Conservation (phyloP, 2,888 invertebrate species). For the Leptinotarsa peninsularis region DNA sequence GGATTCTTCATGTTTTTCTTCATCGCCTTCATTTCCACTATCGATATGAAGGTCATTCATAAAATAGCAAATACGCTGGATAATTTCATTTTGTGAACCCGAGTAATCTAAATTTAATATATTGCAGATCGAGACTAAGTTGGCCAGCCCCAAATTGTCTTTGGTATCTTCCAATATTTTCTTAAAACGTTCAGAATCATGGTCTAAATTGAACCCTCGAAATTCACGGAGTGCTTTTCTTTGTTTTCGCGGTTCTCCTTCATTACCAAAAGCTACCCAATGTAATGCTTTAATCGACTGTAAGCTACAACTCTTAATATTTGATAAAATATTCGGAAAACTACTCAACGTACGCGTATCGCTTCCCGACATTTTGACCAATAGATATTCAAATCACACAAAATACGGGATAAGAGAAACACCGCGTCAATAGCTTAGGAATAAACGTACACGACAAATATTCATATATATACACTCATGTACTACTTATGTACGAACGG, state of each 20-base stretch:
- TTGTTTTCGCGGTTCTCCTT: conserved; percentile 22
- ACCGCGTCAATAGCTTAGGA: neutral
- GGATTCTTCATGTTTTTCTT: conserved; percentile 18
- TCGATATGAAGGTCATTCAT: conserved; percentile 20
- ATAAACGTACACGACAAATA: neutral
- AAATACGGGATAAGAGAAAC: neutral
- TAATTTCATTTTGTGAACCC: conserved; percentile 26
- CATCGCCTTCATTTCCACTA: neutral
- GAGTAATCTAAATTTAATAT: conserved; percentile 34
- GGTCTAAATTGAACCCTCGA: conserved; percentile 33
- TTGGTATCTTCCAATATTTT: conserved; percentile 27
- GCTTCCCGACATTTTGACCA: neutral
- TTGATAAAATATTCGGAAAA: conserved; percentile 23
- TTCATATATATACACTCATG: neutral
- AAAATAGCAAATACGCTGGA: conserved; percentile 22
- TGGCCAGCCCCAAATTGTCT: conserved; percentile 19
- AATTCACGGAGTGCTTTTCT: conserved; percentile 31
- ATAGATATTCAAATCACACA: neutral
- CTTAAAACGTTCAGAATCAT: conserved; percentile 28
- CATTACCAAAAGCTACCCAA: conserved; percentile 25
- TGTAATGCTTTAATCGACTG: conserved; percentile 28
- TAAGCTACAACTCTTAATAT: conserved; percentile 22
- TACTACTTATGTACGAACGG: neutral
- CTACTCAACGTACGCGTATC: neutral
- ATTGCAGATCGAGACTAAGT: conserved; percentile 37